These are phyloP conservation scores for Papilio aristodemus DNA, from an alignment of 1,140 invertebrate species.

Conservation along the genomic window DNA sequence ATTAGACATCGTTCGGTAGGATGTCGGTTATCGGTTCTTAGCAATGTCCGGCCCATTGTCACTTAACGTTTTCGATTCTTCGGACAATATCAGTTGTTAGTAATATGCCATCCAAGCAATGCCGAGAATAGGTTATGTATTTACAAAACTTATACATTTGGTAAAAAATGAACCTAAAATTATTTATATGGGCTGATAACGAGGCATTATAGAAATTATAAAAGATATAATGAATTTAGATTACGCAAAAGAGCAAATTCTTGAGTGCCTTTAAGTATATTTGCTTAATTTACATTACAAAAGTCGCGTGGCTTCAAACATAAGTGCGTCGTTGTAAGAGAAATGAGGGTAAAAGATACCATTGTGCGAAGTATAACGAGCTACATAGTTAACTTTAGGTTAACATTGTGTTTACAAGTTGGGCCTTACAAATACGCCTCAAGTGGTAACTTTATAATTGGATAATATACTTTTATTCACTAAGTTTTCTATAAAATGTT, in stretches of 20 bases:
- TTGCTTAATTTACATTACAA: not conserved
- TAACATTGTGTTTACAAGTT: conserved; percentile 1
- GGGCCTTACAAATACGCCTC: not conserved
- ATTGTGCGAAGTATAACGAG: conserved; percentile 6
- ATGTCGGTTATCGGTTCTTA: no score
- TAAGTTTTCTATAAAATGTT: not conserved
- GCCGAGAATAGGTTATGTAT: no score
- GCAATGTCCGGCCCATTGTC: no score
- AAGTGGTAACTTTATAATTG: not conserved
- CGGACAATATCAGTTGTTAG: no score
- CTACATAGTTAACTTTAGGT: conserved; percentile 10
- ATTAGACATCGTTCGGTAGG: no score
- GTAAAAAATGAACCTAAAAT: no score
- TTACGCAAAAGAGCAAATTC: not conserved
- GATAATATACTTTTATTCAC: not conserved
- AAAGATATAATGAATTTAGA: not conserved
- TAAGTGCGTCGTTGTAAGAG: not conserved
- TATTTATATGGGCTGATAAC: not conserved
- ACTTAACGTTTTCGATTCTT: no score
- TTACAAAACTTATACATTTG: no score
- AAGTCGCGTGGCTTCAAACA: not conserved
- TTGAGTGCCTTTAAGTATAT: not conserved
- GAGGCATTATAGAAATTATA: not conserved
- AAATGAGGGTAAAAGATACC: conserved; percentile 1
- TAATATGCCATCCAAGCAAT: no score